A percentile compares a stretch with the other conserved stretches of the same genome.
phyloP scores from a whole-genome alignment of 2,113 vertebrate species.

The Apodemus speciosus region DNA sequence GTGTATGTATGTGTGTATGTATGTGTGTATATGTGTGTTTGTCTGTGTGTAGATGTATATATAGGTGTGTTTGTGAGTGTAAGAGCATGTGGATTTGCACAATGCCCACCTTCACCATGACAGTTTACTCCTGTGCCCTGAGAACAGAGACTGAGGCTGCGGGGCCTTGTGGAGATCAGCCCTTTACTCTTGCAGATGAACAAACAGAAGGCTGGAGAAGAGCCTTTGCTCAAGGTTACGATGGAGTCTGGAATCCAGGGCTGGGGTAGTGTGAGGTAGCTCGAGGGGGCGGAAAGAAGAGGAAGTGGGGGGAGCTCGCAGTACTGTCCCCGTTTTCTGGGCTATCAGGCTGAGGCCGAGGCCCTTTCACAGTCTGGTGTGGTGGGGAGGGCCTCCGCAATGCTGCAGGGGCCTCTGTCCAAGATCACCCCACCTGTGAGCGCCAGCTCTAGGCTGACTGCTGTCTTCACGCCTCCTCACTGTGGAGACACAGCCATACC shows the following conservation, averaged over 20 bases:
- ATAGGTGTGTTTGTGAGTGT: background rate
- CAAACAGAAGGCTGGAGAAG: background rate
- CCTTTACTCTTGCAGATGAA: background rate
- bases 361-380: background rate
- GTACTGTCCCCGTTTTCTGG: accelerated
- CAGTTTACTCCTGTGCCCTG: background rate
- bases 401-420: too few relatives aligned
- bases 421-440: too few relatives aligned
- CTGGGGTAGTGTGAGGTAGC: background rate
- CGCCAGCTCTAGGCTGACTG: background rate
- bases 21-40: background rate
- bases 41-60: accelerated
- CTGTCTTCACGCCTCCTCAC: background rate
- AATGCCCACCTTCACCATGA: background rate
- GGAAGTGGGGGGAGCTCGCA: accelerated
- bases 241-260: background rate
- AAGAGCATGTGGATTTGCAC: background rate
- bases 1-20: background rate
- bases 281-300: accelerated
- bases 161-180: background rate
- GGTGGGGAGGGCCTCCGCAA: background rate
- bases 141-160: background rate
- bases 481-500: background rate
- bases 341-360: accelerated
- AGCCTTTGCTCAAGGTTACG: background rate